Conservation (phyloP, 1,140 invertebrate genomes). For the Pseudoatta argentina region DNA sequence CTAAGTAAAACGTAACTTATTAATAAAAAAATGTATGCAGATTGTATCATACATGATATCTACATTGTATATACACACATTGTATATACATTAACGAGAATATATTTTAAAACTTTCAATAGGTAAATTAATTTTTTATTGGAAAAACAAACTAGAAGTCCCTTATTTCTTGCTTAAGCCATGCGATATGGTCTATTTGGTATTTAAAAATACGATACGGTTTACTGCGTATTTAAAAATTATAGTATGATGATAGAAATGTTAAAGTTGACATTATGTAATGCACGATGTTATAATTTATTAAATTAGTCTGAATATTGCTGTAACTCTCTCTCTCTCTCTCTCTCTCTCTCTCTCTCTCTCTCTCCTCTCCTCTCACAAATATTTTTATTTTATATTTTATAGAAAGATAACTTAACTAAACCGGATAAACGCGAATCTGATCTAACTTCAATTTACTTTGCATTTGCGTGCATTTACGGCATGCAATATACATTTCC, state of each 20-base stretch:
- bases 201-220: constrained; percentile 5
- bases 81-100: background rate
- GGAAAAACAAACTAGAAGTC: background rate
- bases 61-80: background rate
- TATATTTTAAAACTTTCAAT: constrained; percentile 2
- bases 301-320: background rate
- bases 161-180: background rate
- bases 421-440: background rate
- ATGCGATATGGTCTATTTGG: constrained; percentile 5
- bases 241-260: background rate
- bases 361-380: background rate
- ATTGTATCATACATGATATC: background rate
- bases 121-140: background rate
- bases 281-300: background rate
- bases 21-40: background rate
- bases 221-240: background rate
- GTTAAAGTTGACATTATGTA: background rate
- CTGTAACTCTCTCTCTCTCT: background rate
- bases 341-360: too few species aligned
- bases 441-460: background rate
- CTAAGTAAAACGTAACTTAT: background rate
- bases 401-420: background rate
- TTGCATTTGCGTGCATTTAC: background rate
- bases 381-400: constrained; percentile 7
- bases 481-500: background rate